These are phyloP conservation scores for Leptatherina wallacei DNA, from an alignment of 2,797 vertebrate species.

Conservation along the genomic window DNA sequence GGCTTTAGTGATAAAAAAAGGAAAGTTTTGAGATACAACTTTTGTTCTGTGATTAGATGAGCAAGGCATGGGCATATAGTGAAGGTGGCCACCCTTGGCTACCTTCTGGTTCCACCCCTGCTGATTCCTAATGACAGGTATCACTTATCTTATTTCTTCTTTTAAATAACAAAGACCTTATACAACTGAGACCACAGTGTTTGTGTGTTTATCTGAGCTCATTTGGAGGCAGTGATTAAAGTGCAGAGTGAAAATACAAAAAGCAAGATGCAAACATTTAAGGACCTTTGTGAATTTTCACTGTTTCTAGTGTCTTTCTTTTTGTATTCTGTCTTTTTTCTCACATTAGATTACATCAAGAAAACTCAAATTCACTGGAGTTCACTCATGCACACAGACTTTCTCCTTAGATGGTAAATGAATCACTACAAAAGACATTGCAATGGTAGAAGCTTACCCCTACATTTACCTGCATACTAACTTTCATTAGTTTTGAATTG, in stretches of 20 bases:
- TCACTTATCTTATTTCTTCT: slow-evolving; percentile 30
- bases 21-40: too few species aligned
- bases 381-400: not conserved
- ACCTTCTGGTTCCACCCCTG: too few species aligned
- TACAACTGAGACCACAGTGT: slow-evolving; percentile 27
- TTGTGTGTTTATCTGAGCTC: slow-evolving; percentile 15
- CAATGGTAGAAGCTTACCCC: not conserved
- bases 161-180: slow-evolving; percentile 29
- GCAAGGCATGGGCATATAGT: too few species aligned
- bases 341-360: not conserved
- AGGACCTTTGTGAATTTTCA: too few species aligned
- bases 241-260: slow-evolving; percentile 5
- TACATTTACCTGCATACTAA: slow-evolving; percentile 20
- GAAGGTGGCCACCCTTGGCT: too few species aligned
- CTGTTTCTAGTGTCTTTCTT: not conserved
- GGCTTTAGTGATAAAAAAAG: too few species aligned
- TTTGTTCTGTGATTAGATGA: too few species aligned
- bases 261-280: not conserved
- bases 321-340: not conserved
- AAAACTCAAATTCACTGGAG: not conserved
- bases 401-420: slow-evolving; percentile 8
- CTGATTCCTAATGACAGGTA: not conserved
- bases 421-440: slow-evolving; percentile 4
- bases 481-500: slow-evolving; percentile 21
- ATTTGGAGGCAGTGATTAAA: slow-evolving; percentile 23